phyloP scores from a whole-genome alignment of 2,888 invertebrate genomes.

The Ornithoptera priamus region DNA sequence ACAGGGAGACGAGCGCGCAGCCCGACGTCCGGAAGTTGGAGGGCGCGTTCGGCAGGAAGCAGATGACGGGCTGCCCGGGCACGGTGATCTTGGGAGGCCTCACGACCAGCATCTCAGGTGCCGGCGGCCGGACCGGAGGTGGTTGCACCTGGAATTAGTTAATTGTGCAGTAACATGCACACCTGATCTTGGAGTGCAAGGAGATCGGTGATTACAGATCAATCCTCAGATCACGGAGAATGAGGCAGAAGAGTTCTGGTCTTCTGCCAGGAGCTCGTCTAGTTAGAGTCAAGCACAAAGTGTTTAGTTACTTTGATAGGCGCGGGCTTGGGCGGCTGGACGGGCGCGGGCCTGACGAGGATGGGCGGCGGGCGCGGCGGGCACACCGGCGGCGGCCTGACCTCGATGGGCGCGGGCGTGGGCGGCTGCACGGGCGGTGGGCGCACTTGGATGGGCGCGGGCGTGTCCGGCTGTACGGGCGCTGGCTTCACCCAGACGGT shows the following conservation, averaged over 20 bases:
- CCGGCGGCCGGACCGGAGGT: no score
- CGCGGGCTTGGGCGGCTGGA: not conserved
- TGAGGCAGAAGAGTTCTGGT: no score
- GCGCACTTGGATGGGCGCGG: not conserved
- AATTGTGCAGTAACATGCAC: no score
- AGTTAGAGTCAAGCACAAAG: no score
- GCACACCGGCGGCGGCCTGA: not conserved
- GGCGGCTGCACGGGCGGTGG: not conserved
- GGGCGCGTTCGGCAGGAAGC: not conserved
- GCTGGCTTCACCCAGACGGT: not conserved
- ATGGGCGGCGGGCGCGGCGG: no score
- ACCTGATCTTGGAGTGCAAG: no score
- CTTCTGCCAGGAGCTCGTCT: no score
- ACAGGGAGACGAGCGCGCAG: conserved; percentile 27
- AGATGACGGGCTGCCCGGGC: conserved; percentile 36
- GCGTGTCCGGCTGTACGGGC: not conserved
- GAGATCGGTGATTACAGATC: no score
- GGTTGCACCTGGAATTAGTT: no score
- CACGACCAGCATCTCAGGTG: no score
- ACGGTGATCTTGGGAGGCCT: conserved; percentile 34
- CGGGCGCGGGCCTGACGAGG: no score
- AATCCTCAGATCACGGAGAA: no score
- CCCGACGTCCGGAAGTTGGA: conserved; percentile 31
- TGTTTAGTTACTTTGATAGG: not conserved
- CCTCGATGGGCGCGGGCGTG: not conserved